These are phyloP conservation scores for Lytechinus pictus DNA, from an alignment of 35 echinoderm and acorn worm species.

Conservation along the genomic window DNA sequence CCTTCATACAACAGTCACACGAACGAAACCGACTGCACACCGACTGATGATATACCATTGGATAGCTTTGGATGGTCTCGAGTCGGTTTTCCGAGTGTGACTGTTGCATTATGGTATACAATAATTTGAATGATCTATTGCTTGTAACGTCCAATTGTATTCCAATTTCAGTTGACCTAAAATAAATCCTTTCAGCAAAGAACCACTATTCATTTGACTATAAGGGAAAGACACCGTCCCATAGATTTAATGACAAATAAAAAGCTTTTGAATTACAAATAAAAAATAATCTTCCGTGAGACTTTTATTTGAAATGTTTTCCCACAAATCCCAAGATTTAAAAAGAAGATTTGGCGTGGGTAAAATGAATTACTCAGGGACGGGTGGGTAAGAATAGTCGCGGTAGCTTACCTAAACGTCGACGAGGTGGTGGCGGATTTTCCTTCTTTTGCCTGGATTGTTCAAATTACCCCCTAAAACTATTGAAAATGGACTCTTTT, in stretches of 20 bases:
- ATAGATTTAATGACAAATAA: not conserved
- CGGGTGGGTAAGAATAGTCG: not conserved
- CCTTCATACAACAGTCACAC: no score
- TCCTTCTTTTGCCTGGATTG: not conserved
- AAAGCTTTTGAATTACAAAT: not conserved
- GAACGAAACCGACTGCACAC: no score
- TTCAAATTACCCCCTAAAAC: slow-evolving; percentile 3
- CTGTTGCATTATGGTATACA: no score
- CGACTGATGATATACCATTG: no score
- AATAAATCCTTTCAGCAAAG: not conserved
- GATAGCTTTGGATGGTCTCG: no score
- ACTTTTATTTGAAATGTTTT: not conserved
- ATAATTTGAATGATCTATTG: not conserved
- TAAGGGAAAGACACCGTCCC: not conserved
- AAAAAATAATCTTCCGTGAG: not conserved
- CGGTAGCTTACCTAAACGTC: not conserved
- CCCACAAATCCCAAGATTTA: not conserved
- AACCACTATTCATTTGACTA: not conserved
- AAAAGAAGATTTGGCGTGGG: not conserved
- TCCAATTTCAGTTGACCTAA: slow-evolving; percentile 6
- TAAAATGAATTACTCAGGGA: not conserved
- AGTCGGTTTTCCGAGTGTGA: no score
- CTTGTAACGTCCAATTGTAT: not conserved
- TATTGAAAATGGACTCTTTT: not conserved
- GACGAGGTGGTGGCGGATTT: not conserved